Conservation (phyloP, 2,113 vertebrate genomes). For the Eonycteris spelaea region DNA sequence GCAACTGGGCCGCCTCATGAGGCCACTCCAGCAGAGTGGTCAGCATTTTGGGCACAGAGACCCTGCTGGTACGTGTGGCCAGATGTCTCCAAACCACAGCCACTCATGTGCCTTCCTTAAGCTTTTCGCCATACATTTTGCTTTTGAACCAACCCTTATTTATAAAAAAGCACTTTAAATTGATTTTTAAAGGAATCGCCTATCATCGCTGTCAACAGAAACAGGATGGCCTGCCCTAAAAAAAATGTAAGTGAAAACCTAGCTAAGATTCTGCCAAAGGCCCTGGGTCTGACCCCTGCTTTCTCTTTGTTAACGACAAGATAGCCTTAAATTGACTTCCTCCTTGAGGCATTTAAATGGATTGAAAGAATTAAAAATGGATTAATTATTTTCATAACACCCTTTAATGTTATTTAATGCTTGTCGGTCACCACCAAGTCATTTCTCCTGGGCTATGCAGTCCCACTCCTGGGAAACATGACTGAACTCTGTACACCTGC, state of each 20-base stretch:
- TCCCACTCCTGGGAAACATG: neutral
- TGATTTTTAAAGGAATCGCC: neutral
- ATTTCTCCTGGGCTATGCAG: neutral
- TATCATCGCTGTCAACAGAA: neutral
- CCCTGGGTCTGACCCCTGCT: neutral
- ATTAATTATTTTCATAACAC: neutral
- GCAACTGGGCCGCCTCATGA: fast-evolving
- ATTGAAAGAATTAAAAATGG: neutral
- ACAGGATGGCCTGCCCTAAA: neutral
- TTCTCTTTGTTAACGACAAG: neutral
- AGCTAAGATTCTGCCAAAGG: neutral
- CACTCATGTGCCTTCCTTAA: neutral
- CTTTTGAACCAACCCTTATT: neutral
- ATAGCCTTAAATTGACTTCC: neutral
- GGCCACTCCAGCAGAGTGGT: neutral
- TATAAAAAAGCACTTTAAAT: neutral
- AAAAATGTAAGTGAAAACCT: neutral
- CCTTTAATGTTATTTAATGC: neutral
- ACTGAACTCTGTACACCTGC: neutral
- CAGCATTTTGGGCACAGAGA: neutral
- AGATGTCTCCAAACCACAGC: neutral
- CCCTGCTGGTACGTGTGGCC: neutral
- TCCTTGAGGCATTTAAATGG: neutral
- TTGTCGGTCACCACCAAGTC: neutral
- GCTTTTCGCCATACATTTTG: neutral